Conservation (phyloP, 2,113 vertebrate species). For the Tupaia tana region DNA sequence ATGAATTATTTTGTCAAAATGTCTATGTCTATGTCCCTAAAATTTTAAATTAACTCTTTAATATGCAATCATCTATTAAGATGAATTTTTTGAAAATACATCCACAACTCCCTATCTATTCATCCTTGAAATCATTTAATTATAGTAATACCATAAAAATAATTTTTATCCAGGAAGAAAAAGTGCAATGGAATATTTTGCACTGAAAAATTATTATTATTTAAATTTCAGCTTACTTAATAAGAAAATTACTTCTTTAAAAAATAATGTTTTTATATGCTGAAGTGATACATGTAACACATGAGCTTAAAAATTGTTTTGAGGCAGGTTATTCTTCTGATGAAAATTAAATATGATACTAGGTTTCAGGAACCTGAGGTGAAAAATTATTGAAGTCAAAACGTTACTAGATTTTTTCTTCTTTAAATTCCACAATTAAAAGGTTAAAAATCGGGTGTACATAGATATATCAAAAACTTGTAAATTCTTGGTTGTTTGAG, state of each 20-base stretch:
- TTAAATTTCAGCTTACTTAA: too few relatives aligned
- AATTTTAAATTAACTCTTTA: constrained; percentile 15
- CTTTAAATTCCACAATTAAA: constrained; percentile 35
- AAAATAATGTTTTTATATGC: too few relatives aligned
- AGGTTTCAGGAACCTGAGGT: not conserved
- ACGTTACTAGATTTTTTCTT: not conserved
- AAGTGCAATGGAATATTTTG: not conserved
- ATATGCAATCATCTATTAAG: constrained; percentile 9
- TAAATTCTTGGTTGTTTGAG: constrained; percentile 36
- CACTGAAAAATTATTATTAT: constrained; percentile 15
- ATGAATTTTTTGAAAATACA: not conserved
- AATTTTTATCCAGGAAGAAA: not conserved
- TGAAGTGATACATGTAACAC: too few relatives aligned
- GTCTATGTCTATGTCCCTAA: not conserved
- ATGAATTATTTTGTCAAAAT: not conserved
- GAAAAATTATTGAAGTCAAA: constrained; percentile 25
- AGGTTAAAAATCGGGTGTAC: not conserved
- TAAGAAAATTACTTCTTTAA: too few relatives aligned
- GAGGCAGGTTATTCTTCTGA: too few relatives aligned
- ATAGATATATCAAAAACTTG: constrained; percentile 15
- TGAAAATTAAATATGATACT: too few relatives aligned
- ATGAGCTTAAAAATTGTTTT: too few relatives aligned
- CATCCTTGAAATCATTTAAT: not conserved
- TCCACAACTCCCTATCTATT: not conserved
- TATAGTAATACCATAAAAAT: not conserved